Percentiles rank a stretch among this genome's conserved stretches.
Evolutionary conservation across 2,113 vertebrate species (phyloP).

Genomic region (Microcebus tavaratra): DNA sequence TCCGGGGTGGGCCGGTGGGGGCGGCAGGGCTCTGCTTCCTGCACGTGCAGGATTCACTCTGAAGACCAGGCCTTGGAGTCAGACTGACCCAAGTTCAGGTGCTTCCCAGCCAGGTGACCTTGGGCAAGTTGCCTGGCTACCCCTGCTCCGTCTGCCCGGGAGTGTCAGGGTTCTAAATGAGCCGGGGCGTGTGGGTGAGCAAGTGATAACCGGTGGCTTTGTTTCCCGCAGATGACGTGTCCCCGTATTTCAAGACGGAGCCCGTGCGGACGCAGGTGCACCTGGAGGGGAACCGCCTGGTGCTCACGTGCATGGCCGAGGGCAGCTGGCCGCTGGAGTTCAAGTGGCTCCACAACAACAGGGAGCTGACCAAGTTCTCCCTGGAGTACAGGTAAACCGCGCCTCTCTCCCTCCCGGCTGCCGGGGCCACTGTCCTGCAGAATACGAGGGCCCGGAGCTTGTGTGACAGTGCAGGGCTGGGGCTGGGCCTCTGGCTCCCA

Average conservation of each 20-base stretch:
- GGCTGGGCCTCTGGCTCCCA: neutral
- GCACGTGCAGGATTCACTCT: rapidly evolving
- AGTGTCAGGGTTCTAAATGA: rapidly evolving
- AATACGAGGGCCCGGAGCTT: too few species aligned
- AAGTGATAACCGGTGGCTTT: neutral
- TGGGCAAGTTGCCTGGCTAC: neutral
- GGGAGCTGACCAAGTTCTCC: conserved; percentile 96
- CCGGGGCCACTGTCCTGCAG: rapidly evolving
- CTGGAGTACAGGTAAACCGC: conserved; percentile 94
- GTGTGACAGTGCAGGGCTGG: rapidly evolving
- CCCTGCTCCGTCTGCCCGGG: neutral
- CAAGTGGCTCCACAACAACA: conserved; percentile 96
- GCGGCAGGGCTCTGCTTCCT: too few species aligned
- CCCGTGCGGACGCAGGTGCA: conserved; percentile 95
- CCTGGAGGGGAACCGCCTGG: conserved; percentile 96
- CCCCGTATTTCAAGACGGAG: conserved; percentile 98
- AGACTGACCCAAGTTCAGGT: neutral
- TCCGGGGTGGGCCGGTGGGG: too few species aligned
- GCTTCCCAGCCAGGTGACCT: rapidly evolving
- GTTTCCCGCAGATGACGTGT: conserved; percentile 90
- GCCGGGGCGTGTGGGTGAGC: rapidly evolving
- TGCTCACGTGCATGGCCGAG: conserved; percentile 99
- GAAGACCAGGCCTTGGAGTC: neutral
- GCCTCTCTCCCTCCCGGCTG: rapidly evolving
- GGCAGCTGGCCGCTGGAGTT: conserved; percentile 99